These are phyloP conservation scores for Brachyopa scutellaris DNA, from an alignment of 2,888 invertebrate genomes.

Conservation along the genomic window DNA sequence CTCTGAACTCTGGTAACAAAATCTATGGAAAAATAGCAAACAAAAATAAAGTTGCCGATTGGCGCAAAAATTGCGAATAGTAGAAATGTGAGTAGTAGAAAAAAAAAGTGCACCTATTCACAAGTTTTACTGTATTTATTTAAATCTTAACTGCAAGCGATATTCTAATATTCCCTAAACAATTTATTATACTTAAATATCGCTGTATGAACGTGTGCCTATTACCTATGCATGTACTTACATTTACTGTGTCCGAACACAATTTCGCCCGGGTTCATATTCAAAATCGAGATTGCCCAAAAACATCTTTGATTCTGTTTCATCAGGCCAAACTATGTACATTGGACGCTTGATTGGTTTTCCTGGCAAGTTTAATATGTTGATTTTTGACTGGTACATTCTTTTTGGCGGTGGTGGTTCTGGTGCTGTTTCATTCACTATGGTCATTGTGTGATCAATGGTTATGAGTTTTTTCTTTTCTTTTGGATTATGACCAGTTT, in stretches of 20 bases:
- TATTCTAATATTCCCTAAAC: no score
- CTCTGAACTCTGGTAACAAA: no score
- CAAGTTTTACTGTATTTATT: no score
- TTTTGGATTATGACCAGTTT: constrained; percentile 52
- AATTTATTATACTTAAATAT: no score
- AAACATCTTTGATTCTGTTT: constrained; percentile 31
- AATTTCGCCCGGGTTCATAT: constrained; percentile 42
- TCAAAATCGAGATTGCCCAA: constrained; percentile 56
- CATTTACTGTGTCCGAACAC: constrained; percentile 47
- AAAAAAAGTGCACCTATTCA: no score
- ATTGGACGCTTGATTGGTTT: constrained; percentile 17
- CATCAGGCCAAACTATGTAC: constrained; percentile 29
- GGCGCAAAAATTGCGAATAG: no score
- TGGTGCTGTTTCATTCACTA: constrained; percentile 25
- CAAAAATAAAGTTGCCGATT: no score
- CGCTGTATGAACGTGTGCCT: no score
- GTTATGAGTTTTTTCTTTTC: constrained; percentile 34
- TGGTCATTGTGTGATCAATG: constrained; percentile 50
- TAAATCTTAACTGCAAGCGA: no score
- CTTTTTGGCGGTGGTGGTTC: constrained; percentile 44
- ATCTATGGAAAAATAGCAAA: no score
- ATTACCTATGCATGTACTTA: no score
- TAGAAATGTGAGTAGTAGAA: no score
- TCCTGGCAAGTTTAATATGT: constrained; percentile 43
- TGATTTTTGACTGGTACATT: constrained; percentile 28